Conservation (phyloP, 2,113 vertebrate genomes). For the Eulemur rufifrons region DNA sequence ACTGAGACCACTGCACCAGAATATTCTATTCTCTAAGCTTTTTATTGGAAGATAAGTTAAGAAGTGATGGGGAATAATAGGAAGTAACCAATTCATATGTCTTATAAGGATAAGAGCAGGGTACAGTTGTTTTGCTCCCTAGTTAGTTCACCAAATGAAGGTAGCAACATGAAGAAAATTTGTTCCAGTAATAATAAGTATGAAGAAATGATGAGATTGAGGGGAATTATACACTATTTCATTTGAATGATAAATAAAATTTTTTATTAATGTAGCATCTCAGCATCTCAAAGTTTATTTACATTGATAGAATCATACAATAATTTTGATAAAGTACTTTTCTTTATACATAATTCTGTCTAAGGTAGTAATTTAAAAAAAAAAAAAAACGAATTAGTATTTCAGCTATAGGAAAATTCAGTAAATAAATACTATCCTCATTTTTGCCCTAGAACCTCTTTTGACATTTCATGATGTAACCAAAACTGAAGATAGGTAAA, state of each 20-base stretch:
- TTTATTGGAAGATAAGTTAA: background rate
- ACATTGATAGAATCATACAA: background rate
- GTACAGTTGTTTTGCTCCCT: background rate
- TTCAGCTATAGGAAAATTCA: constrained; percentile 12
- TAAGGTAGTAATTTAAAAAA: background rate
- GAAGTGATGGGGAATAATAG: background rate
- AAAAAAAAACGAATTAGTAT: background rate
- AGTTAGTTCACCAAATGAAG: background rate
- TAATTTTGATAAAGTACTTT: background rate
- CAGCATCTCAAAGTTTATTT: background rate
- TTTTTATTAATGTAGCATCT: background rate
- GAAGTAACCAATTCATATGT: background rate
- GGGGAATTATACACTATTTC: background rate
- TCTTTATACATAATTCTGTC: background rate
- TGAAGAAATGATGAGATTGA: background rate
- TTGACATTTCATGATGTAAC: background rate
- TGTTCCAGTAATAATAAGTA: background rate
- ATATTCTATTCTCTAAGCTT: background rate
- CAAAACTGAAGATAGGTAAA: background rate
- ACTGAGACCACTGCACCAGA: background rate
- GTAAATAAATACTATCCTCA: background rate
- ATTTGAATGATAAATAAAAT: background rate
- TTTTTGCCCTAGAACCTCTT: background rate
- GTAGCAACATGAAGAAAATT: background rate
- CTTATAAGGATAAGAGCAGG: background rate